A percentile compares a stretch with the other conserved stretches of the same genome.
These are phyloP conservation scores for Zelleria hepariella DNA, from an alignment of 2,888 invertebrate genomes.

Conservation along the genomic window DNA sequence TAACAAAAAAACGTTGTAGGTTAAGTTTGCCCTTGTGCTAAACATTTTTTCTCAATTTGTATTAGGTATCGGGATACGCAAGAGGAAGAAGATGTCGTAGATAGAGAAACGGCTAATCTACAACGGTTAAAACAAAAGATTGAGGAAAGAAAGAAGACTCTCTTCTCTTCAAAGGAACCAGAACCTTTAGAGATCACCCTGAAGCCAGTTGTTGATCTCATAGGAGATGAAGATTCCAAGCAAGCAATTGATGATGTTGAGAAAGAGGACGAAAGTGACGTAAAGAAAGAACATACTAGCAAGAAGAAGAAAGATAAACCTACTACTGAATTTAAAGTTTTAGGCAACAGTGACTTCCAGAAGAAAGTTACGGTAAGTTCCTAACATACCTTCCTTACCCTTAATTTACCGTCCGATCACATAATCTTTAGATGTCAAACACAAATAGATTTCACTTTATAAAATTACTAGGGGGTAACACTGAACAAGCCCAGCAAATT, in stretches of 20 bases:
- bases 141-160: constrained; percentile 62
- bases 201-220: constrained; percentile 18
- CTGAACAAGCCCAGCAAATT: too few relatives aligned
- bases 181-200: constrained; percentile 26
- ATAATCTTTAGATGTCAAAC: too few relatives aligned
- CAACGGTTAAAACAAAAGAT: constrained; percentile 73
- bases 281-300: constrained; percentile 19
- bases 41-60: constrained; percentile 9
- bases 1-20: background rate
- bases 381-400: background rate
- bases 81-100: constrained; percentile 37
- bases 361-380: constrained; percentile 64
- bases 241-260: background rate
- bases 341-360: constrained; percentile 75
- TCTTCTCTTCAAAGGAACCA: constrained; percentile 30
- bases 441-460: too few relatives aligned
- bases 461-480: too few relatives aligned
- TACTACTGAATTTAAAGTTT: constrained; percentile 72
- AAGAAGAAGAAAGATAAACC: constrained; percentile 19
- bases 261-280: constrained; percentile 11
- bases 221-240: background rate
- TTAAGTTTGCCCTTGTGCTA: too few relatives aligned
- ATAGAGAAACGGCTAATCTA: constrained; percentile 70
- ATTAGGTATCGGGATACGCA: constrained; percentile 60
- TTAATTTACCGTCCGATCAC: background rate